Conservation (phyloP, 2,888 invertebrate species). For the Salticus scenicus region DNA sequence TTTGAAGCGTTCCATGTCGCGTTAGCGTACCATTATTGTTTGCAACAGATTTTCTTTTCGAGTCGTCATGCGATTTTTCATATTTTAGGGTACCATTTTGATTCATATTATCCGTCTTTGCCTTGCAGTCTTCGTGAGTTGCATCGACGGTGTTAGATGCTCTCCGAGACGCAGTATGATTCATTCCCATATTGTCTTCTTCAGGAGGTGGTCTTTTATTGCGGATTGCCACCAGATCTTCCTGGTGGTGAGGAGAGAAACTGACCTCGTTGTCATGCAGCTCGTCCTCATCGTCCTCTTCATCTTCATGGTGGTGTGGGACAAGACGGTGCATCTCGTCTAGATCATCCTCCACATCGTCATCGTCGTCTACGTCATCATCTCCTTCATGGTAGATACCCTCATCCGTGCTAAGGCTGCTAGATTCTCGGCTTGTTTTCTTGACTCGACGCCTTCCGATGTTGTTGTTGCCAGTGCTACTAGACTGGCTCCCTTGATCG, state of each 20-base stretch:
- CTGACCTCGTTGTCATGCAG: conserved; percentile 70
- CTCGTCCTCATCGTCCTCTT: conserved; percentile 69
- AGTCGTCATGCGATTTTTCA: conserved; percentile 2
- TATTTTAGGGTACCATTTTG: conserved; percentile 36
- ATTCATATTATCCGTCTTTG: conserved; percentile 6
- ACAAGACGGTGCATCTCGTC: conserved; percentile 30
- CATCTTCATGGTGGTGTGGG: conserved; percentile 46
- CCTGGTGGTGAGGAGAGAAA: conserved; percentile 71
- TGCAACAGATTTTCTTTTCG: background rate
- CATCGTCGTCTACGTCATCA: conserved; percentile 49
- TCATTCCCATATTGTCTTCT: background rate
- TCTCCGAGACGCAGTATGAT: conserved; percentile 60
- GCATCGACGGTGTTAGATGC: conserved; percentile 61
- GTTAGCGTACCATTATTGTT: conserved; percentile 6
- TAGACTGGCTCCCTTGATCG: conserved; percentile 78
- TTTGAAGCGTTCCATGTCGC: background rate
- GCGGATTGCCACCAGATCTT: conserved; percentile 70
- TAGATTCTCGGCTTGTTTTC: conserved; percentile 62
- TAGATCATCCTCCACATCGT: conserved; percentile 34
- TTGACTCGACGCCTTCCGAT: conserved; percentile 76
- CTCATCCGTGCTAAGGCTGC: conserved; percentile 71
- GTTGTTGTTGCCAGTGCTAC: conserved; percentile 43
- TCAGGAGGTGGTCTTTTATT: conserved; percentile 65
- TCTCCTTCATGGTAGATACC: conserved; percentile 72
- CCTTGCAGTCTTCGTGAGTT: conserved; percentile 54